A percentile compares a stretch with the other conserved stretches of the same genome.
phyloP scores from a whole-genome alignment of 2,113 vertebrate species.

The Ammodytes dubius region DNA sequence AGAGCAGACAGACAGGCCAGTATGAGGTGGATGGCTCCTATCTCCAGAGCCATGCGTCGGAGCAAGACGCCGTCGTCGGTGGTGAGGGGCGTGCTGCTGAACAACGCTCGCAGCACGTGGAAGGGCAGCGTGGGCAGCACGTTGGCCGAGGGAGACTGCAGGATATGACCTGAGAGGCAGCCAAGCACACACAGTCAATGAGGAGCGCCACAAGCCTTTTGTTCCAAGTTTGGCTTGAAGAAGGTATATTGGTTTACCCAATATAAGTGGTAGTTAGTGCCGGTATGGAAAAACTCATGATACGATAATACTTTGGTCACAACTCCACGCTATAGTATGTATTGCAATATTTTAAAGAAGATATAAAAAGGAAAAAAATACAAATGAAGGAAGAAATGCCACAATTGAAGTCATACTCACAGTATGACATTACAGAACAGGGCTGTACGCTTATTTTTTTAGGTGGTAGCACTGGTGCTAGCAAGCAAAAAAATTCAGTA shows the following conservation, averaged over 20 bases:
- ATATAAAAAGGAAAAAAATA: no score
- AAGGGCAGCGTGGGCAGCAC: constrained; percentile 97
- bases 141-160: constrained; percentile 97
- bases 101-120: constrained; percentile 93
- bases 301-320: no score
- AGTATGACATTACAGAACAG: no score
- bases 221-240: neutral
- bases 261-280: neutral
- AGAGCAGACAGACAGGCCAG: constrained; percentile 98
- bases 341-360: no score
- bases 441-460: no score
- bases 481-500: no score
- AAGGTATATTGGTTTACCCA: neutral
- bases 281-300: neutral
- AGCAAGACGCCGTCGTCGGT: constrained; percentile 97
- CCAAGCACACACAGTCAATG: neutral
- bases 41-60: constrained; percentile 96
- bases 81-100: constrained; percentile 94
- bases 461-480: no score
- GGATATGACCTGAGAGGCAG: constrained; percentile 90
- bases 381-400: no score
- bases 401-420: no score
- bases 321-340: no score
- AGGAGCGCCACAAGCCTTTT: neutral
- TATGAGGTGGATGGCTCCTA: constrained; percentile 96